Conservation (phyloP, 1,140 invertebrate species). For the Papilio aristodemus region DNA sequence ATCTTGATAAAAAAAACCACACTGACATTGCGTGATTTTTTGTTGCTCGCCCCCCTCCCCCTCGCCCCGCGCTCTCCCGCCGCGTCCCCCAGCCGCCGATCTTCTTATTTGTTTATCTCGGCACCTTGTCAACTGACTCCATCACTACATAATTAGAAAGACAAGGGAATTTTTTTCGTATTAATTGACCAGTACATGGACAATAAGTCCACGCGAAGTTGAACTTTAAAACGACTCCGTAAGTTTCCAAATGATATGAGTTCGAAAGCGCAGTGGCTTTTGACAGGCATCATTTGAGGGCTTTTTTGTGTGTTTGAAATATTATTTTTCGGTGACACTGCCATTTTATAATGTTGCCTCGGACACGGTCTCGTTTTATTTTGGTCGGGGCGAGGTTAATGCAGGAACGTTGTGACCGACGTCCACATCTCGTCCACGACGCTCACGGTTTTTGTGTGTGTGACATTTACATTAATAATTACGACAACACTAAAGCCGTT, state of each 20-base stretch:
- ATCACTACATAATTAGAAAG: constrained; percentile 67
- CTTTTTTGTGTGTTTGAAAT: constrained; percentile 55
- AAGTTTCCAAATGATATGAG: constrained; percentile 31
- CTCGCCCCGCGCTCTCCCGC: constrained; percentile 14
- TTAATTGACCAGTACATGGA: constrained; percentile 51
- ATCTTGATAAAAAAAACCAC: constrained; percentile 55
- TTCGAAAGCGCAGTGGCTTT: constrained; percentile 33
- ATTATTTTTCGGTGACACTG: constrained; percentile 65
- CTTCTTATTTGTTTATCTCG: constrained; percentile 69
- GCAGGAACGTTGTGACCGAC: constrained; percentile 18
- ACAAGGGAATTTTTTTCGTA: constrained; percentile 63
- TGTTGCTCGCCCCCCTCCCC: constrained; percentile 39
- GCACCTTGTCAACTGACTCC: constrained; percentile 62
- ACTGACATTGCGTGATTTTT: constrained; percentile 56
- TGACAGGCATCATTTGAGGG: constrained; percentile 46
- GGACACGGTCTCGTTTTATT: constrained; percentile 16
- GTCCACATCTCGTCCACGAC: not conserved
- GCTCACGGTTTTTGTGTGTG: not conserved
- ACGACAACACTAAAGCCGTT: not conserved
- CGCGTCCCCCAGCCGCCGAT: constrained; percentile 46
- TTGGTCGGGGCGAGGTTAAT: not conserved
- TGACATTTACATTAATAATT: not conserved
- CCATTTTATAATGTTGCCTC: constrained; percentile 48
- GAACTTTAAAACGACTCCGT: constrained; percentile 26
- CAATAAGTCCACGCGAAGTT: constrained; percentile 16